Base-by-base conservation (phyloP, 2,113 vertebrate genomes). In the Drymodes brunneopygia region DNA sequence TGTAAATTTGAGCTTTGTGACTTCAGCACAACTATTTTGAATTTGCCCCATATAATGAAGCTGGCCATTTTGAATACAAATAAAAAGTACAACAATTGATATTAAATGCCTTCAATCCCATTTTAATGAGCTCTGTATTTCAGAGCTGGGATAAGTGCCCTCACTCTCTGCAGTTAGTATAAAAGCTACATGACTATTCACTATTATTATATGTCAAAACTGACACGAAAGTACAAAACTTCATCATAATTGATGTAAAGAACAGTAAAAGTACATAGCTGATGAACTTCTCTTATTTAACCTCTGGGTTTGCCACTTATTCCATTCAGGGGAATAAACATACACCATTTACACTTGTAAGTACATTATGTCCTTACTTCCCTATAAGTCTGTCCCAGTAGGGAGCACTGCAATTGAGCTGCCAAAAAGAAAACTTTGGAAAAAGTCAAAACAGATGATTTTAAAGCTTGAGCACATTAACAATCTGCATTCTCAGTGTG, bases 261-360 rank as follows among this genome's bases (percentile, higher is more conserved):
- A 67, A 81, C 89, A 51, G 73, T 66, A 77, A 67, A 56, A 91
- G 74, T 75, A 72, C 38, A 67, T 65, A 51, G 64, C 9, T 88
- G 89, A 85, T 1, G 40, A 87, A 81, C 65, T 70, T 81, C 44
- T 73, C 86, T 69, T 61, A 79, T 85, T 90, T 86, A 35, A 4
- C 57, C 40, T 89, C 61, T 69, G 61, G 35, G 29, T 90, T 86
- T 72, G 54, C 54, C 62, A 87, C 86, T 91, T 96, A 86, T 15
- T 81, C n/a, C 54, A 28, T 92, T 89, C 81, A 79, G 67, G 71
- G 47, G 57, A 89, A 91, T 70, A 96, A 97, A 95, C 81, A 96
- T 36, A 75, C 74, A 83, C 62, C 61, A 88, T 92, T 97, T 91
- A 92, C 74, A 57, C 70, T 83, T 58, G 7, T 69, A 90, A 96